Conservation (phyloP, 2,797 vertebrate genomes). For the Acipenser ruthenus region DNA sequence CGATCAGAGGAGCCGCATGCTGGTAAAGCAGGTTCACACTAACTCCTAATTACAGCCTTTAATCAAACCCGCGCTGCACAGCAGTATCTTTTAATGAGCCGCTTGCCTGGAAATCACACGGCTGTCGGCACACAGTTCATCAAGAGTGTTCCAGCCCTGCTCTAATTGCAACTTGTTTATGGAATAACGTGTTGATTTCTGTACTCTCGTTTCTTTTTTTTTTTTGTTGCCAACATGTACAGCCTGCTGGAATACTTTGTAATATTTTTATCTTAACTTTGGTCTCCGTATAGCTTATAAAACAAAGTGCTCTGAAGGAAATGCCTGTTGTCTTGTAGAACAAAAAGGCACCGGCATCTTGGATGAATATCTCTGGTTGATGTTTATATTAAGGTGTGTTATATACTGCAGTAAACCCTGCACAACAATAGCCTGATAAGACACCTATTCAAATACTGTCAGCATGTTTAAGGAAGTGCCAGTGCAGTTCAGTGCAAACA, state of each 20-base stretch:
- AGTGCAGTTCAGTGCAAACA: neutral
- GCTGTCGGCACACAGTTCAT: neutral
- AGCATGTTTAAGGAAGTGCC: neutral
- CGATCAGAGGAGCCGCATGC: neutral
- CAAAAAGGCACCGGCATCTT: too few relatives aligned
- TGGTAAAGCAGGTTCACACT: neutral
- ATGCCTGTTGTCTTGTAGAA: too few relatives aligned
- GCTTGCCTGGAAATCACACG: neutral
- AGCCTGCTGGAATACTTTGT: too few relatives aligned
- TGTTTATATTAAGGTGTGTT: too few relatives aligned
- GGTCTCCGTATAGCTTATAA: neutral
- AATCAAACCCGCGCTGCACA: neutral
- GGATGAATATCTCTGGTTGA: too few relatives aligned
- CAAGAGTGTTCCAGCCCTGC: neutral
- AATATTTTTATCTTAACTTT: constrained; percentile 5
- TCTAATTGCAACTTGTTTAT: neutral
- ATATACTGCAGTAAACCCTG: too few relatives aligned
- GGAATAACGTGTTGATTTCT: neutral
- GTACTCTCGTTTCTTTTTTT: neutral
- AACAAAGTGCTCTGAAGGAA: neutral
- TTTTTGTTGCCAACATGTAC: neutral
- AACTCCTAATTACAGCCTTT: constrained; percentile 2
- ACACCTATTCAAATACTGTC: too few relatives aligned
- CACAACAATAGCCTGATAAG: too few relatives aligned
- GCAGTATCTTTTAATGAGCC: constrained; percentile 1